Evolutionary conservation across 2,797 vertebrate genomes (phyloP), one percentile per base, ranked within the genome.

Genomic region (Lophotriccus pileatus): DNA sequence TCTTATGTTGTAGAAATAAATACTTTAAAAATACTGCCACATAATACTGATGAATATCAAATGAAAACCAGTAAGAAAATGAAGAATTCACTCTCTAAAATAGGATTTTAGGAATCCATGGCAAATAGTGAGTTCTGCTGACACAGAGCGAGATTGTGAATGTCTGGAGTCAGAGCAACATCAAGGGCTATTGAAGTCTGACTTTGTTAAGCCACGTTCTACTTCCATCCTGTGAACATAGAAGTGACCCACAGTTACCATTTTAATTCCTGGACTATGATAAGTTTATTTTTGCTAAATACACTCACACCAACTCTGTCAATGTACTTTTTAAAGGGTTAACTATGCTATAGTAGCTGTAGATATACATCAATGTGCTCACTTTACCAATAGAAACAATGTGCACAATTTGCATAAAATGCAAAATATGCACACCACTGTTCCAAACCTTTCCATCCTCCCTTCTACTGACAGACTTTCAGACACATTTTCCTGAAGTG

Each of bases 401-500:
- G 7, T 6, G 15, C 39, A 24, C 21, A 34, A 36, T 89, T 80
- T 79, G 17, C 63, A 64, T 64, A 64, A 91, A 88, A 82, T 12
- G 7, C 63, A 76, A 81, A 81, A 34, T 64, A 30, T 10, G 8
- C 3, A 0, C 16, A n/a, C 64, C 3, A 1, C 47, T 76, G 47
- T 78, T 76, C 70, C 77, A 86, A n/a, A 60, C 34, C 55, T 84
- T 70, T 53, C 73, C 39, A 43, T 73, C 52, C 34, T 77, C 93
- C 64, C 11, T 82, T 91, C 67, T 63, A 27, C 80, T 89, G 91
- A 60, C 82, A 93, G 83, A 46, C 89, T 88, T 90, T 46, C 24
- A 90, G 67, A 74, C 74, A 68, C 70, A 22, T 94, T 94, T 83
- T 63, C 67, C 52, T 80, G 44, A 93, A 91, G 89, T 90, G 87